Base-by-base conservation (phyloP, 1,140 invertebrate genomes). In the Trichoplusia ni region DNA sequence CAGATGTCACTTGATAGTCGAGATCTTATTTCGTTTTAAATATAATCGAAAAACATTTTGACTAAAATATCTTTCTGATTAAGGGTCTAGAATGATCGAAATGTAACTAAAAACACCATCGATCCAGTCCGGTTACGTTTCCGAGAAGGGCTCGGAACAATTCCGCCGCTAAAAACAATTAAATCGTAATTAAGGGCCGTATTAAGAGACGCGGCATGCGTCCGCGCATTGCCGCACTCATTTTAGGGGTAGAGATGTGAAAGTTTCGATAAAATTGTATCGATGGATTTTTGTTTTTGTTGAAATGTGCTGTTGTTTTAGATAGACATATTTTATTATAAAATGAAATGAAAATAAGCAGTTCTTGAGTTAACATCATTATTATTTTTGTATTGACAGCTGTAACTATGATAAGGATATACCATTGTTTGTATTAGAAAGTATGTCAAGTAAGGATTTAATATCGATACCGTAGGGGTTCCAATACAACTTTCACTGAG, bases 141-240 rank as follows among this genome's bases (percentile, higher is more conserved):
- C 86, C 62, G 33, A 70, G 86, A 86, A 89, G 61, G 64, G 47
- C 61, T 63, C 65, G 63, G 56, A 81, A 79, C 78, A 80, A 82
- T 84, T 81, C 81, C 69, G 67, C 64, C 75, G 75, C 77, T 77
- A 86, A 89, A 89, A 89, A 86, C 79, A 88, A 88, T 86, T 90
- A 90, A 90, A 86, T 78, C 79, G 85, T 84, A 88, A 90, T 90
- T 90, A 88, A 82, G 73, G 74, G 37, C 78, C 81, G 77, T 81
- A 89, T 88, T 86, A 83, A 81, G 77, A 78, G 75, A 71, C 80
- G 59, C 58, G 75, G 82, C 75, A 86, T 87, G 83, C 77, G 81
- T 58, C 49, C 56, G 70, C 71, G 77, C 76, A 80, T 75, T 84
- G 73, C 76, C 42, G 70, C 67, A 73, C 71, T 79, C 75, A 73